Evolutionary conservation across 2,113 vertebrate species (phyloP).

Genomic region (Lophius piscatorius): DNA sequence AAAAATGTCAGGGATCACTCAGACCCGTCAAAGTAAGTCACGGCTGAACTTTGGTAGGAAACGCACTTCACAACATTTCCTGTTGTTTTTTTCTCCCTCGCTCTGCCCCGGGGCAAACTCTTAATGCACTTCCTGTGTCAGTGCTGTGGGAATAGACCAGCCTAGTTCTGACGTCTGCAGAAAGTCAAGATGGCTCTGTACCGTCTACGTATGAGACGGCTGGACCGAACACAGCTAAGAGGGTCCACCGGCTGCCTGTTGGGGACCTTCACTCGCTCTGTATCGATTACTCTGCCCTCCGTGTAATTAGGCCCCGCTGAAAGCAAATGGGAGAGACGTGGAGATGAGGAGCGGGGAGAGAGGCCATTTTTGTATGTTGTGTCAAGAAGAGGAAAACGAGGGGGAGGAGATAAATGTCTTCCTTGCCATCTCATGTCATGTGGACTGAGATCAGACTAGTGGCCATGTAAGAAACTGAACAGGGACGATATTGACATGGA

Average conservation of each 20-base stretch:
- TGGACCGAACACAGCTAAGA: slow-evolving; percentile 50
- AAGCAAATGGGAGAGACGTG: slow-evolving; percentile 58
- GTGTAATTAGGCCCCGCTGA: slow-evolving; percentile 76
- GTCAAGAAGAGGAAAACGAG: slow-evolving; percentile 72
- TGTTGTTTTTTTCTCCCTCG: neutral
- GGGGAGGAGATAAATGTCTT: slow-evolving; percentile 55
- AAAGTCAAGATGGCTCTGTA: slow-evolving; percentile 69
- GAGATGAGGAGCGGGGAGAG: slow-evolving; percentile 46
- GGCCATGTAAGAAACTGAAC: no score
- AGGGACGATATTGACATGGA: no score
- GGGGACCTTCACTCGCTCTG: slow-evolving; percentile 71
- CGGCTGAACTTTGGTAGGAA: no score
- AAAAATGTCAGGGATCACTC: no score
- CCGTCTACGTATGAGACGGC: slow-evolving; percentile 60
- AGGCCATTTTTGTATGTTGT: slow-evolving; percentile 61
- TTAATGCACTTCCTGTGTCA: slow-evolving; percentile 67
- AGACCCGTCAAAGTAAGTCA: no score
- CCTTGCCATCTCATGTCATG: no score
- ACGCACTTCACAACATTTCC: no score
- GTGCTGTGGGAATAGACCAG: slow-evolving; percentile 32
- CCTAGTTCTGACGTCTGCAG: slow-evolving; percentile 57
- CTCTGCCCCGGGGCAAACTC: slow-evolving; percentile 12
- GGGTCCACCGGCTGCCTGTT: slow-evolving; percentile 65
- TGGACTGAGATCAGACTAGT: no score
- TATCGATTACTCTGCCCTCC: slow-evolving; percentile 77